Evolutionary conservation across 1,140 invertebrate genomes (phyloP), one percentile per base, ranked within the genome.

Genomic region (Limonius californicus): DNA sequence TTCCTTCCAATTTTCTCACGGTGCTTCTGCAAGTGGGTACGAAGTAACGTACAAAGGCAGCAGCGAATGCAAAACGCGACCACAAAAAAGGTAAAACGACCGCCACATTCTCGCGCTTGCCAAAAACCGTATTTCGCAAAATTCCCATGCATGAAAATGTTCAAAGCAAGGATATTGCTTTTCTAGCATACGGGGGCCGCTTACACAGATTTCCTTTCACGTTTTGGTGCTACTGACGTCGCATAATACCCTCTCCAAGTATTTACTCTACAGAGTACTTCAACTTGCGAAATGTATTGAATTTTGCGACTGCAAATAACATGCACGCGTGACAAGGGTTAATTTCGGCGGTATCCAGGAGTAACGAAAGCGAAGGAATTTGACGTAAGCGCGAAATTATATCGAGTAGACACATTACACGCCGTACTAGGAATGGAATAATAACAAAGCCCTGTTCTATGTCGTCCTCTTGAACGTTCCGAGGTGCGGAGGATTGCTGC

Each of bases 121-220:
- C 7, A 39, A 32, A 32, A 32, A 32, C 4, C 27, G 27, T 32
- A n/a, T n/a, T n/a, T n/a, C n/a, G n/a, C n/a, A n/a, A n/a, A n/a
- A 50, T 50, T 50, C 45, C 45, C 20, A 19, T 50, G 45, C 45
- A 50, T 50, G 45, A 50, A 50, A 50, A 50, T 50, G n/a, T 14
- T 50, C 45, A 50, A 50, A 50, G 45, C 45, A 50, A 50, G 45
- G 45, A 50, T 50, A 50, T 50, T 50, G 45, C 45, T 50, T 50
- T 50, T 50, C 45, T 18, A 50, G 45, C 20, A 50, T 18, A 50
- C n/a, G 14, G 16, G 45, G 4, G 2, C 27, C 45, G 45, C 45
- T 50, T 50, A 50, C 45, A 50, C 15, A 50, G 45, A 50, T 50
- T 50, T 50, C 45, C 45, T 50, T 50, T 50, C 15, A 50, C 16